phyloP scores from a whole-genome alignment of 2,888 invertebrate species.

The Nymphalis c-album region DNA sequence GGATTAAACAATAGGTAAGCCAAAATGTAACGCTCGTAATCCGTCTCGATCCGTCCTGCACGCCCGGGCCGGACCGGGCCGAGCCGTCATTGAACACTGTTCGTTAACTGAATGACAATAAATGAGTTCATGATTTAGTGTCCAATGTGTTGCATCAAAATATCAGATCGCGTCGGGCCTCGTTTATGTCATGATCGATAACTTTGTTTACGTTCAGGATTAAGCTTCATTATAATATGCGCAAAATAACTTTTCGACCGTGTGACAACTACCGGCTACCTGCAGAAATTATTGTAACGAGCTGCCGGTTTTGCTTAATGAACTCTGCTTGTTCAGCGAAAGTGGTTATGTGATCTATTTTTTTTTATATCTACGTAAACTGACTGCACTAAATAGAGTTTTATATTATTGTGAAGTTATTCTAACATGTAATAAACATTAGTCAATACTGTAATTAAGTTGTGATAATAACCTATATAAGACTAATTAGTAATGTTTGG shows the following conservation, averaged over 20 bases:
- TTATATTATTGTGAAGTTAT: not conserved
- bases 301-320: conserved; percentile 27
- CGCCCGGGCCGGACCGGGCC: conserved; percentile 43
- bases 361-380: conserved; percentile 3
- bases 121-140: conserved; percentile 72
- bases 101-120: conserved; percentile 69
- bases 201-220: conserved; percentile 47
- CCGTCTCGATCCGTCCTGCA: conserved; percentile 51
- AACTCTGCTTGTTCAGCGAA: conserved; percentile 25
- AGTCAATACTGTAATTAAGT: too few species aligned
- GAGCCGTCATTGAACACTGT: conserved; percentile 61
- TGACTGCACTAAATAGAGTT: conserved; percentile 9
- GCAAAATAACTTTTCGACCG: conserved; percentile 36
- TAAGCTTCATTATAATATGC: conserved; percentile 44
- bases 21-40: conserved; percentile 56
- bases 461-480: not conserved
- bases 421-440: too few species aligned
- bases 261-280: conserved; percentile 23
- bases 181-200: conserved; percentile 64
- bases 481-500: conserved; percentile 1
- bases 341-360: conserved; percentile 22
- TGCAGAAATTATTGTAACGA: conserved; percentile 37
- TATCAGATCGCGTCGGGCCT: conserved; percentile 54
- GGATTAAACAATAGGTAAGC: conserved; percentile 40
- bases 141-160: conserved; percentile 60